Evolutionary conservation across 2,113 vertebrate species (phyloP).

Genomic region (Myodes glareolus): DNA sequence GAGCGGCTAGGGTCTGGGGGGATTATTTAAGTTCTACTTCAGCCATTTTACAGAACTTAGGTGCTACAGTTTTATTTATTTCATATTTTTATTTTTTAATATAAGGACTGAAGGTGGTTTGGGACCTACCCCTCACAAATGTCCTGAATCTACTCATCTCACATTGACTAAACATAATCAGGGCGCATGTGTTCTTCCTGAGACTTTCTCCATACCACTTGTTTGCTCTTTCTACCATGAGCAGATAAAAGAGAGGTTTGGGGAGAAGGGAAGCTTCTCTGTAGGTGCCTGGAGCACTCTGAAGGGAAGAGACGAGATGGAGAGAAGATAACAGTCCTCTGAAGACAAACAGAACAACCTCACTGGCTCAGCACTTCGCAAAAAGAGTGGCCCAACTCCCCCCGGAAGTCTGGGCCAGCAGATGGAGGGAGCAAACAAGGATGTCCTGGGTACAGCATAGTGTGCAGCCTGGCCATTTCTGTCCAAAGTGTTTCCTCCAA

Average conservation of each 20-base stretch:
- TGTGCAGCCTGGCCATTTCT: not conserved
- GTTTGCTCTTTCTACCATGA: not conserved
- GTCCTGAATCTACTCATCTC: constrained; percentile 7
- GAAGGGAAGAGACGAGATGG: not conserved
- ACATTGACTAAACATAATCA: not conserved
- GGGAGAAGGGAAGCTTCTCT: not conserved
- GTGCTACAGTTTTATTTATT: not conserved
- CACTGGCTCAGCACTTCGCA: not conserved
- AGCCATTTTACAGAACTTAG: not conserved
- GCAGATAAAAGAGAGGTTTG: not conserved
- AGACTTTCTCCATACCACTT: not conserved
- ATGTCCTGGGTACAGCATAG: not conserved
- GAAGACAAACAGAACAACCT: not conserved
- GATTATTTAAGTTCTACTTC: constrained; percentile 17
- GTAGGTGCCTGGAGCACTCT: not conserved
- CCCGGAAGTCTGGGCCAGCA: not conserved
- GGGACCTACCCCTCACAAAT: not conserved
- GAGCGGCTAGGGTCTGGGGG: constrained; percentile 35
- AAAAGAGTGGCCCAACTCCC: not conserved
- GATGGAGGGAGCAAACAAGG: not conserved
- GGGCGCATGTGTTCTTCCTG: not conserved
- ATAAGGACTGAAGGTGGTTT: not conserved
- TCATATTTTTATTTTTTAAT: not conserved
- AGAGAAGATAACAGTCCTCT: not conserved
- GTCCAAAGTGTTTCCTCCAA: not conserved